These are phyloP conservation scores for Cantharis rufa DNA, from an alignment of 2,888 invertebrate genomes.

Conservation along the genomic window DNA sequence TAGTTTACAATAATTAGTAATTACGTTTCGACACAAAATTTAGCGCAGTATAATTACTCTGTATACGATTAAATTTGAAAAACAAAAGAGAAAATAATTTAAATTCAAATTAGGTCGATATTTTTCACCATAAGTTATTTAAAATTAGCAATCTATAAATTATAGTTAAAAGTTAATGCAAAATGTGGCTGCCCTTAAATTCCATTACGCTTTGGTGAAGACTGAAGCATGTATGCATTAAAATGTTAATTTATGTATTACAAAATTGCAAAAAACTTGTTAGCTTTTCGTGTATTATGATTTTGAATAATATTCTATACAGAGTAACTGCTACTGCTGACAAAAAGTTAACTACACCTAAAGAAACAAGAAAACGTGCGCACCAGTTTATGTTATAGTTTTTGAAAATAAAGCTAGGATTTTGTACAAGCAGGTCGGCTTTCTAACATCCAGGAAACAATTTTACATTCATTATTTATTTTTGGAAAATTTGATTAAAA, in stretches of 20 bases:
- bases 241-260: neutral
- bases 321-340: neutral
- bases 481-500: too few relatives aligned
- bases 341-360: neutral
- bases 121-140: neutral
- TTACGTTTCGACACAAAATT: neutral
- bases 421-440: neutral
- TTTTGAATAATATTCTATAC: neutral
- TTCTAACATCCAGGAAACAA: too few relatives aligned
- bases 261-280: neutral
- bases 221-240: conserved; percentile 5
- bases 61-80: neutral
- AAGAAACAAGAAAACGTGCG: neutral
- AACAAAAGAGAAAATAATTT: neutral
- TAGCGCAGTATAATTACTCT: conserved; percentile 1
- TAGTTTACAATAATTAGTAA: conserved; percentile 4
- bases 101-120: neutral
- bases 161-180: neutral
- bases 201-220: neutral
- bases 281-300: neutral
- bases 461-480: too few relatives aligned
- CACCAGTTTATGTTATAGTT: neutral
- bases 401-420: neutral
- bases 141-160: neutral
- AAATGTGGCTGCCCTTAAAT: neutral